These are phyloP conservation scores for Trachelus iudaicus DNA, from an alignment of 2,888 invertebrate genomes.

Conservation along the genomic window DNA sequence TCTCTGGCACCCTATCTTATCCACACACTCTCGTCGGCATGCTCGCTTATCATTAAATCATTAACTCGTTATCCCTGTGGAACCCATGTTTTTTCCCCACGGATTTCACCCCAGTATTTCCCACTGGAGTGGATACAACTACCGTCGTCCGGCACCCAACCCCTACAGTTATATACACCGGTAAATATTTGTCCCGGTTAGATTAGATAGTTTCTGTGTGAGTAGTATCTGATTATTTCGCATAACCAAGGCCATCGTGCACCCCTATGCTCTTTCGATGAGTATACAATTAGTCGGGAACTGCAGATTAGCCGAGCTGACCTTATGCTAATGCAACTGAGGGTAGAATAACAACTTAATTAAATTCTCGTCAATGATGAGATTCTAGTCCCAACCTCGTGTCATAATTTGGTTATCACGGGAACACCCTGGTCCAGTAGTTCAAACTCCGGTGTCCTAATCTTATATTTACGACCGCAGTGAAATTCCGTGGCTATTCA, in stretches of 20 bases:
- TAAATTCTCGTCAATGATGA: neutral
- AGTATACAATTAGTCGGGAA: neutral
- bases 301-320: slow-evolving; percentile 1
- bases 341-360: slow-evolving; percentile 5
- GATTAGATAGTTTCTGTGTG: slow-evolving; percentile 2
- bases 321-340: neutral
- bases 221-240: neutral
- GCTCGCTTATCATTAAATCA: slow-evolving; percentile 45
- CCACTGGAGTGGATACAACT: neutral
- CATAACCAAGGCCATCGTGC: neutral
- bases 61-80: slow-evolving; percentile 44
- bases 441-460: neutral
- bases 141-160: neutral
- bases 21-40: slow-evolving; percentile 28
- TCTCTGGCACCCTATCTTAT: slow-evolving; percentile 39
- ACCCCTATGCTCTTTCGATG: neutral
- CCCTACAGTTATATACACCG: neutral
- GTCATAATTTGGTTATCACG: neutral
- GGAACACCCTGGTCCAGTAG: neutral
- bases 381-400: neutral
- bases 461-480: neutral
- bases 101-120: slow-evolving; percentile 22
- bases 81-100: slow-evolving; percentile 24
- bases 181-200: neutral
- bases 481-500: neutral